These are phyloP conservation scores for Zaprionus gabonicus DNA, from an alignment of 1,140 invertebrate species.

Conservation along the genomic window DNA sequence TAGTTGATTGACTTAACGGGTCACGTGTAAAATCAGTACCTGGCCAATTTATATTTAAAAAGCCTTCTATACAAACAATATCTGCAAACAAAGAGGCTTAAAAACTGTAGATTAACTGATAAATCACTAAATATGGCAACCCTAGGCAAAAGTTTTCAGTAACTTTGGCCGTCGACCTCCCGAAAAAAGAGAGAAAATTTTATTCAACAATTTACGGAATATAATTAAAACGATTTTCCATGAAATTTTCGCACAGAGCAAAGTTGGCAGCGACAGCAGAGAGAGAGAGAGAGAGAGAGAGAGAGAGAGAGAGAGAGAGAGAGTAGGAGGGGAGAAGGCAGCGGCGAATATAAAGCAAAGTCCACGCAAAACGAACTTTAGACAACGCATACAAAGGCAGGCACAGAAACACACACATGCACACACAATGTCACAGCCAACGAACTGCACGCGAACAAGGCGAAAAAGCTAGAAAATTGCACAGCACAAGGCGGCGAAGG, in stretches of 20 bases:
- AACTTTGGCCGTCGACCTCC: constrained; percentile 19
- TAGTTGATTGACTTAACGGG: too few species aligned
- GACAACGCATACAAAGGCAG: constrained; percentile 44
- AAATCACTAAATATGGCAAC: too few species aligned
- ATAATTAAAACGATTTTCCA: constrained; percentile 83
- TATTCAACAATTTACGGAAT: constrained; percentile 66
- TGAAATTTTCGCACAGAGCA: constrained; percentile 70
- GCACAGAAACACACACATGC: constrained; percentile 8
- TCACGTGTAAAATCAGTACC: too few species aligned
- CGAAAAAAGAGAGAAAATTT: constrained; percentile 19
- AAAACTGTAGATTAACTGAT: too few species aligned
- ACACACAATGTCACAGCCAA: constrained; percentile 52
- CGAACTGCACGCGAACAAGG: constrained; percentile 66
- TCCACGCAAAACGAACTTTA: constrained; percentile 44
- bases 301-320: not conserved
- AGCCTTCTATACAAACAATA: too few species aligned
- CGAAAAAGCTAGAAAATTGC: constrained; percentile 78
- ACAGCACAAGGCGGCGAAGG: constrained; percentile 46
- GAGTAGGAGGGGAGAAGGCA: not conserved
- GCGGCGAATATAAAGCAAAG: constrained; percentile 69
- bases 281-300: not conserved
- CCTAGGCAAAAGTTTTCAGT: constrained; percentile 18
- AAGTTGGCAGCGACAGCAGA: constrained; percentile 48
- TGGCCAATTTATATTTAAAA: too few species aligned
- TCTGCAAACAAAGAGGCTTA: too few species aligned